Evolutionary conservation across 2,888 invertebrate genomes (phyloP).

Genomic region (Napeogenes sylphis): DNA sequence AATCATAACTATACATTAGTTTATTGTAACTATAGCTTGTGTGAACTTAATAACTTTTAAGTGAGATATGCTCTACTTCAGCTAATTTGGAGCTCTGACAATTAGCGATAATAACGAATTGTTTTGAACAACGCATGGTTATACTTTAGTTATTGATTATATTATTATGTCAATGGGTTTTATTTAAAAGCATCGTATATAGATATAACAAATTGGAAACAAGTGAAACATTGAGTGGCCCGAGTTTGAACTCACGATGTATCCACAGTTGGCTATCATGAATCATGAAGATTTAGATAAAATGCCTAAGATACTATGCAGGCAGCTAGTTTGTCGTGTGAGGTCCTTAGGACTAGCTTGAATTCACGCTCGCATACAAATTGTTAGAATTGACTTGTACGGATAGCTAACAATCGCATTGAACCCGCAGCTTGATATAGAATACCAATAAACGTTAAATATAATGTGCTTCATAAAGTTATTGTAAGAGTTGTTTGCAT

Average conservation of each 20-base stretch:
- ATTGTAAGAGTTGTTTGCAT: slow-evolving; percentile 19
- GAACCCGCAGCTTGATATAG: slow-evolving; percentile 22
- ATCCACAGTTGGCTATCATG: slow-evolving; percentile 2
- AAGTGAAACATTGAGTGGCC: neutral
- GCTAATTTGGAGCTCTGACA: too few species aligned
- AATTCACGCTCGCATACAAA: slow-evolving; percentile 40
- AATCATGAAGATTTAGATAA: slow-evolving; percentile 5
- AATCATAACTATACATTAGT: slow-evolving; percentile 26
- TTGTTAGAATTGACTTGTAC: slow-evolving; percentile 42
- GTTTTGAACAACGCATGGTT: too few species aligned
- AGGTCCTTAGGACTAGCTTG: slow-evolving; percentile 2
- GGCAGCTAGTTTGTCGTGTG: slow-evolving; percentile 3
- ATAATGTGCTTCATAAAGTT: slow-evolving; percentile 23
- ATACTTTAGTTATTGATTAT: too few species aligned
- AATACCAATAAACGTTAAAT: slow-evolving; percentile 35
- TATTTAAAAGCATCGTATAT: too few species aligned
- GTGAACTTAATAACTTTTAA: neutral
- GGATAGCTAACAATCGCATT: slow-evolving; percentile 33
- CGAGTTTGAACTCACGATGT: neutral
- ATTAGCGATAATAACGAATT: too few species aligned
- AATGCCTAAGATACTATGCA: slow-evolving; percentile 3
- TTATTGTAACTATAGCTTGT: slow-evolving; percentile 7
- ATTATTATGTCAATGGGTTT: too few species aligned
- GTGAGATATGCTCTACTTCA: too few species aligned
- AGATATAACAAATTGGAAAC: too few species aligned